A percentile compares a stretch with the other conserved stretches of the same genome.
Evolutionary conservation across 2,113 vertebrate genomes (phyloP).

Genomic region (Eretmochelys imbricata): DNA sequence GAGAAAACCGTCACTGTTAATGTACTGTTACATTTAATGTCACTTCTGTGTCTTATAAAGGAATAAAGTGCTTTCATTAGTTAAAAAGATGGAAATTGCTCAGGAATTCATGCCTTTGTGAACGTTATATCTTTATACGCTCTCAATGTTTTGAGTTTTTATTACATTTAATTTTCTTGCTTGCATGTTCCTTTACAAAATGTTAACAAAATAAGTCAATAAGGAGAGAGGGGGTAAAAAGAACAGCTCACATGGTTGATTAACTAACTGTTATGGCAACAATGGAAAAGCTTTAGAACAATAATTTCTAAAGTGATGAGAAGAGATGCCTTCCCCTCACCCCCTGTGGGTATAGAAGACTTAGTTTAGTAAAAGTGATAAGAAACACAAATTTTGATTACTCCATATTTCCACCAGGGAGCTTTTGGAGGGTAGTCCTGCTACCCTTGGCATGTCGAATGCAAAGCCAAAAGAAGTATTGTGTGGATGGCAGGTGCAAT

Average conservation of each 20-base stretch:
- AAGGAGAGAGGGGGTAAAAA: not conserved
- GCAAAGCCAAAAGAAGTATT: not conserved
- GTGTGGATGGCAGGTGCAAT: not conserved
- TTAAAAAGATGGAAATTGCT: constrained; percentile 59
- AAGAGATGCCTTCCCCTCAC: accelerated
- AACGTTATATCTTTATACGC: constrained; percentile 27
- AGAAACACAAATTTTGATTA: not conserved
- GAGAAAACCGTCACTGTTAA: constrained; percentile 55
- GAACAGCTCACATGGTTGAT: not conserved
- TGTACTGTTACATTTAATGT: constrained; percentile 48
- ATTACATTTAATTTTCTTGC: not conserved
- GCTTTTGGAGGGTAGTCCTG: not conserved
- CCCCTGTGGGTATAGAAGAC: not conserved
- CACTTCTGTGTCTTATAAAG: constrained; percentile 48
- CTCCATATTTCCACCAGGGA: not conserved
- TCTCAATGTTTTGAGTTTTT: constrained; percentile 44
- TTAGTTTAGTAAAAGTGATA: not conserved
- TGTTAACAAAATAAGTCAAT: not conserved
- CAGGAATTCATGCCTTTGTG: constrained; percentile 61
- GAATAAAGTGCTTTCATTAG: constrained; percentile 38
- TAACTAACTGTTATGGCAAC: not conserved
- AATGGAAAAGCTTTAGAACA: not conserved
- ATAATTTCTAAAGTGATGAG: not conserved
- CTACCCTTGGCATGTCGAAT: accelerated
- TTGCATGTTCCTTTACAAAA: not conserved